Conservation (phyloP, 2,888 invertebrate genomes). For the Microctonus brassicae region DNA sequence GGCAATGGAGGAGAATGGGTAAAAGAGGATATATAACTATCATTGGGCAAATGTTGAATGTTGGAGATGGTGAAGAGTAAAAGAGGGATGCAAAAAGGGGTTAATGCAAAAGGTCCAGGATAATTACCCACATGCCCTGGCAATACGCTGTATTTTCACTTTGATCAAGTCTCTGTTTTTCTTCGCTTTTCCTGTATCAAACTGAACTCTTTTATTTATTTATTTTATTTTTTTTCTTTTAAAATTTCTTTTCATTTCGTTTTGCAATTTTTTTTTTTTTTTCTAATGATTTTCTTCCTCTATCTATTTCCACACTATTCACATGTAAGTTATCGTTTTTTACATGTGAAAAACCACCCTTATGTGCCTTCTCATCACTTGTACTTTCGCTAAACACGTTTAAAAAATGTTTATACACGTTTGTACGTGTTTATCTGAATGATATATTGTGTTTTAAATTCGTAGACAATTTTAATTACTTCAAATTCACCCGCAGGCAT, state of each 20-base stretch:
- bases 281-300: too few species aligned
- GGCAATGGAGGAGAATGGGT: too few species aligned
- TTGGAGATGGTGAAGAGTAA: slow-evolving; percentile 27
- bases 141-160: slow-evolving; percentile 67
- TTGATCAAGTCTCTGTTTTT: slow-evolving; percentile 69
- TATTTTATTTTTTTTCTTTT: slow-evolving; percentile 41
- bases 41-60: background rate
- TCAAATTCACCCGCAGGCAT: background rate
- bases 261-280: too few species aligned
- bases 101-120: slow-evolving; percentile 67
- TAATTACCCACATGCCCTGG: slow-evolving; percentile 70
- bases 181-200: slow-evolving; percentile 65
- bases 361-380: too few species aligned
- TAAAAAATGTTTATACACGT: too few species aligned
- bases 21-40: slow-evolving; percentile 6
- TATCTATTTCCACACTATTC: too few species aligned
- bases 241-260: too few species aligned
- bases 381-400: too few species aligned
- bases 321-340: too few species aligned
- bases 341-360: too few species aligned
- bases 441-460: background rate
- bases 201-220: slow-evolving; percentile 36
- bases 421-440: background rate
- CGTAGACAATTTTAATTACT: background rate
- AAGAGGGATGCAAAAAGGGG: slow-evolving; percentile 53